Evolutionary conservation across 2,113 vertebrate species (phyloP).

Genomic region (Colius striatus): DNA sequence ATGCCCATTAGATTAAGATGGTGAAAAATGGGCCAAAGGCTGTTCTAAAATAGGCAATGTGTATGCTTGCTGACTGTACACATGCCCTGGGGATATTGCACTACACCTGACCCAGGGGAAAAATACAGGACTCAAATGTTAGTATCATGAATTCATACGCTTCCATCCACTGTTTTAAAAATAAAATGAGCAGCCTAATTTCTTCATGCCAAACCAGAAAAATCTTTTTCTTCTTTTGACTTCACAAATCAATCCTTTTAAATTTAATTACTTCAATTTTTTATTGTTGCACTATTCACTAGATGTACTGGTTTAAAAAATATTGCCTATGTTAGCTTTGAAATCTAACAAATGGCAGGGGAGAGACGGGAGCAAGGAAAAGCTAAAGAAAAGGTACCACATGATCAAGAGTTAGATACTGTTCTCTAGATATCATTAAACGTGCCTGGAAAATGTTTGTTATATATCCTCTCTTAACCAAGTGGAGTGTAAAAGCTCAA

Average conservation of each 20-base stretch:
- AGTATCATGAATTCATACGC: not conserved
- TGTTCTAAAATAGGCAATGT: constrained; percentile 1
- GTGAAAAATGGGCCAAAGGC: constrained; percentile 25
- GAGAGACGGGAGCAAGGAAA: not conserved
- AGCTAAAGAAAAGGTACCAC: not conserved
- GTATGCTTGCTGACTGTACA: not conserved
- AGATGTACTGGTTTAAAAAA: not conserved
- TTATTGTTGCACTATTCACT: not conserved
- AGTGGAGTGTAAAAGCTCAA: not conserved
- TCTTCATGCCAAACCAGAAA: not conserved
- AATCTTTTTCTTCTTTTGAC: not conserved
- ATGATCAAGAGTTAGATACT: not conserved
- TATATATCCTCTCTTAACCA: not conserved
- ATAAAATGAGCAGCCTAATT: not conserved
- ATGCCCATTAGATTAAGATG: not conserved
- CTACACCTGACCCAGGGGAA: constrained; percentile 26
- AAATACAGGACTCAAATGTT: constrained; percentile 19
- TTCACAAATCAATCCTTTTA: not conserved
- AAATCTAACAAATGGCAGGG: not conserved
- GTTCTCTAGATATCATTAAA: not conserved
- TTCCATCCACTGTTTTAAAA: not conserved
- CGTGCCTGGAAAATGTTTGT: not conserved
- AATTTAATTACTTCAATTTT: not conserved
- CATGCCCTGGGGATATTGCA: constrained; percentile 5
- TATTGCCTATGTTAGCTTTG: not conserved